Conservation (phyloP, 2,888 invertebrate species). For the Diarsia rubi region DNA sequence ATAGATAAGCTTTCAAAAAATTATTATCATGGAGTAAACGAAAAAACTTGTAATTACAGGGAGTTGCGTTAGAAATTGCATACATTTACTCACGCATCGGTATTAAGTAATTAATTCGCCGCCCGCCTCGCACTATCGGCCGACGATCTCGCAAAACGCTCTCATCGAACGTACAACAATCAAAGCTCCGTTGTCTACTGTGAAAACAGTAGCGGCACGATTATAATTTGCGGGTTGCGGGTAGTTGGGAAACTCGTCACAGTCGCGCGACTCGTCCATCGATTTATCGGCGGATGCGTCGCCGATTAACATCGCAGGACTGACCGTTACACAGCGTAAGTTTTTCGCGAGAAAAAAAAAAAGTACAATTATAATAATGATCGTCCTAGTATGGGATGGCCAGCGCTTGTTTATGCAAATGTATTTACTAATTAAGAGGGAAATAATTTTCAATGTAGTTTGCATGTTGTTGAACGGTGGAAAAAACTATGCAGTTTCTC, state of each 20-base stretch:
- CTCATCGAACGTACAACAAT: conserved; percentile 82
- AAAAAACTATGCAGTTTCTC: conserved; percentile 77
- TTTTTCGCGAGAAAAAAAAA: conserved; percentile 87
- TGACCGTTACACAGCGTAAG: conserved; percentile 85
- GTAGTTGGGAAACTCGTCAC: conserved; percentile 85
- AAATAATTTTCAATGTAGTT: conserved; percentile 86
- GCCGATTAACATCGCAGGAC: conserved; percentile 83
- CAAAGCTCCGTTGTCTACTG: conserved; percentile 77
- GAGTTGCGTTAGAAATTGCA: conserved; percentile 87
- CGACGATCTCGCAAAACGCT: conserved; percentile 84
- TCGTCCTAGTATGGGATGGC: conserved; percentile 87
- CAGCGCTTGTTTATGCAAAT: conserved; percentile 88
- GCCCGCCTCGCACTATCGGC: conserved; percentile 79
- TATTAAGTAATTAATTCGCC: conserved; percentile 88
- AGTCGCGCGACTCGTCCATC: conserved; percentile 86
- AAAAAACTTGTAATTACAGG: conserved; percentile 84
- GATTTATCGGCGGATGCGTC: conserved; percentile 88
- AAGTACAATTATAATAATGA: conserved; percentile 87
- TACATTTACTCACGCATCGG: conserved; percentile 87
- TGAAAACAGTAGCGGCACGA: conserved; percentile 82
- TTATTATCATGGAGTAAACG: conserved; percentile 82
- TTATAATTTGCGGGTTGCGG: conserved; percentile 84
- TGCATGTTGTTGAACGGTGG: conserved; percentile 77
- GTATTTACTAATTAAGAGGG: conserved; percentile 86
- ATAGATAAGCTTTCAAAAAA: conserved; percentile 89